These are phyloP conservation scores for Eulemur mongoz DNA, from an alignment of 2,797 vertebrate genomes.

Conservation along the genomic window DNA sequence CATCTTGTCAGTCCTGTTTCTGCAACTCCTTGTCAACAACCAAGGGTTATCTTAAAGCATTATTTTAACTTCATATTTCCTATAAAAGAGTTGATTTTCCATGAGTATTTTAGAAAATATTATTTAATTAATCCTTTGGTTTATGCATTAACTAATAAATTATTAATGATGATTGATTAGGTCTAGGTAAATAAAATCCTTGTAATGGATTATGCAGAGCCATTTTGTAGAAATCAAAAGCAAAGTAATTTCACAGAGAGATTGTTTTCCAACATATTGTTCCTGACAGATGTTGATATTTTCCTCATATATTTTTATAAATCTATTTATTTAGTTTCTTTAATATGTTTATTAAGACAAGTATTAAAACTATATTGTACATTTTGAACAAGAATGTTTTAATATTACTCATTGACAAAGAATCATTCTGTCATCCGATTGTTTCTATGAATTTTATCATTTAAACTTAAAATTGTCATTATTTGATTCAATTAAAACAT, in stretches of 20 bases:
- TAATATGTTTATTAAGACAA: background rate
- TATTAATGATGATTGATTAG: background rate
- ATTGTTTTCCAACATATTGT: background rate
- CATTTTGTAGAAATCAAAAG: background rate
- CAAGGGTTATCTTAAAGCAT: background rate
- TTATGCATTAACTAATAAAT: background rate
- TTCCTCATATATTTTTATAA: background rate
- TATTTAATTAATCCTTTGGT: background rate
- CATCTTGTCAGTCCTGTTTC: background rate
- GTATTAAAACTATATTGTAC: background rate
- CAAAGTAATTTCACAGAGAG: background rate
- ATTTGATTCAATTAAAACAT: background rate
- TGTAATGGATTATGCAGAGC: background rate
- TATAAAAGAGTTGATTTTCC: background rate
- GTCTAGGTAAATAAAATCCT: background rate
- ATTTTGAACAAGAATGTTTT: background rate
- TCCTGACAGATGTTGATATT: background rate
- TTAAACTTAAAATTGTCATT: background rate
- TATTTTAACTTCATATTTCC: background rate
- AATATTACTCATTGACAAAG: background rate
- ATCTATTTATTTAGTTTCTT: background rate
- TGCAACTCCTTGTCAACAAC: background rate
- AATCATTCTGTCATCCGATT: background rate
- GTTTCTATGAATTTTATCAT: background rate
- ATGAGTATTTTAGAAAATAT: background rate